These are phyloP conservation scores for Lydus trimaculatus DNA, from an alignment of 2,888 invertebrate species.

Conservation along the genomic window DNA sequence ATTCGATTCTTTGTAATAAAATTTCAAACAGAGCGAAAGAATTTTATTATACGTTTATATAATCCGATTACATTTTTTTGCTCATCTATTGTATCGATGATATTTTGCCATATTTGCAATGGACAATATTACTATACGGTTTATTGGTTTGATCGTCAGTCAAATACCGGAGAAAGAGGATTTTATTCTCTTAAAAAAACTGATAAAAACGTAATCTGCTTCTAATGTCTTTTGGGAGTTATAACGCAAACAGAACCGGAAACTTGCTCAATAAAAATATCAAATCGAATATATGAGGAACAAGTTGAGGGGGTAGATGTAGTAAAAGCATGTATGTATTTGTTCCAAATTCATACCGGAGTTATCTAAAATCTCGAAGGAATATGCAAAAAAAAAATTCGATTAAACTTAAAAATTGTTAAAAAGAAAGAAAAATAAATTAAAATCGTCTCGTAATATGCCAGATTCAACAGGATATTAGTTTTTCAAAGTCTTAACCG, in stretches of 20 bases:
- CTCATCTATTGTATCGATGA: not conserved
- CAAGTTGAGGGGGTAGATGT: constrained; percentile 8
- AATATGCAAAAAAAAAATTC: not conserved
- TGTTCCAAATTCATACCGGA: not conserved
- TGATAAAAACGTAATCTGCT: constrained; percentile 28
- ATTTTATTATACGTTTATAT: constrained; percentile 1
- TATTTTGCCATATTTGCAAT: not conserved
- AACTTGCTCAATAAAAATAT: constrained; percentile 32
- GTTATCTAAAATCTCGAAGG: not conserved
- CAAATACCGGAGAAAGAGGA: not conserved
- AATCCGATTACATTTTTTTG: not conserved
- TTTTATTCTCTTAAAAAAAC: constrained; percentile 20
- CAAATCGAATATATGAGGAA: constrained; percentile 9
- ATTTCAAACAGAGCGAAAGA: not conserved
- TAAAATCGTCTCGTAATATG: not conserved
- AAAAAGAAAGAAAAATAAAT: not conserved
- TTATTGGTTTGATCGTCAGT: not conserved
- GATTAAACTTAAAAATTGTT: not conserved
- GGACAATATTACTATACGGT: constrained; percentile 6
- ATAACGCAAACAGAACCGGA: constrained; percentile 31
- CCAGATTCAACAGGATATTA: not conserved
- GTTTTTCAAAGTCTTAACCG: not conserved
- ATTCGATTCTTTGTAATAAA: not conserved
- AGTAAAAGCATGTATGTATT: not conserved
- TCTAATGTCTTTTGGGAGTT: constrained; percentile 34